Percentiles rank a stretch among this genome's conserved stretches.
Evolutionary conservation across 2,113 vertebrate genomes (phyloP).

Genomic region (Budorcas taxicolor): DNA sequence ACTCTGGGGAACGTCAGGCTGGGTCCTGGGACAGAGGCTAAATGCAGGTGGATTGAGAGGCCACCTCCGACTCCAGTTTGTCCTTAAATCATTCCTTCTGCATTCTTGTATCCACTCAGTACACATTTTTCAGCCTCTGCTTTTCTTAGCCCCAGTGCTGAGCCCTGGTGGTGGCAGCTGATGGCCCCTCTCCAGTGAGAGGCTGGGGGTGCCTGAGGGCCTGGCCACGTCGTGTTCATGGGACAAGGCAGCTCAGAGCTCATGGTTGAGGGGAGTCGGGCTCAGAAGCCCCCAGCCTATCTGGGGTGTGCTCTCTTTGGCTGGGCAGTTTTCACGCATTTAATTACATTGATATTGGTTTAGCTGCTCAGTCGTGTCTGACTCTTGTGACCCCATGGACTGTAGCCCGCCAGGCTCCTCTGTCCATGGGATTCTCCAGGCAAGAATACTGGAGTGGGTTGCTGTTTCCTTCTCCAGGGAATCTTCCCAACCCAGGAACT

Average conservation of each 20-base stretch:
- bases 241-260: not conserved
- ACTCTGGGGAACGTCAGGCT: not conserved
- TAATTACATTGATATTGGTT: not conserved
- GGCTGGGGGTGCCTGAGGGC: not conserved
- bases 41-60: not conserved
- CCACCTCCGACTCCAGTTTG: not conserved
- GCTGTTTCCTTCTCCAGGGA: not conserved
- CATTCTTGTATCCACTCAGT: not conserved
- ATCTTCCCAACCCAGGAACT: not conserved
- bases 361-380: not conserved
- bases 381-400: not conserved
- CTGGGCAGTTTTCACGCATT: not conserved
- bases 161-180: not conserved
- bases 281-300: no score
- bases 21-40: not conserved
- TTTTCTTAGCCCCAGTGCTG: not conserved
- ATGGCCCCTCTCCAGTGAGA: not conserved
- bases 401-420: not conserved
- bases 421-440: not conserved
- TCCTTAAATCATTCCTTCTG: not conserved
- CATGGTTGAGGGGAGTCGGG: not conserved
- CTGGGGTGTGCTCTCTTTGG: not conserved
- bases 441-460: not conserved
- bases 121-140: not conserved
- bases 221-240: fast-evolving